Base-by-base conservation (phyloP, 2,888 invertebrate species). In the Willowsia nigromaculata region DNA sequence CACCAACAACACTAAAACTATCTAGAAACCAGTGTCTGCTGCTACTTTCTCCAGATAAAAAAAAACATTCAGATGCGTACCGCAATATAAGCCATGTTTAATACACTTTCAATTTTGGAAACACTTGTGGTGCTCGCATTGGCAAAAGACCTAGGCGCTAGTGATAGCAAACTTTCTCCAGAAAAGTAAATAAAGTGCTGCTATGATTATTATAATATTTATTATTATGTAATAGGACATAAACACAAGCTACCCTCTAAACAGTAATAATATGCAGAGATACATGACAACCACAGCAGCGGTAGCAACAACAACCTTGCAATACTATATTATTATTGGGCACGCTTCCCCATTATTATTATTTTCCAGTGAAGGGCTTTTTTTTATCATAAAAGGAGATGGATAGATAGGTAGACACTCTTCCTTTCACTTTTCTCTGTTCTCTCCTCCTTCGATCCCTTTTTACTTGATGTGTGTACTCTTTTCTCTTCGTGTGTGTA, bases 401-500 rank as follows among this genome's bases (percentile, higher is more conserved):
- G 18, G 37, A 37, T 68, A 37, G 33, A 18, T 68, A 68, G 68
- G 37, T 37, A 68, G 18, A n/a, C 65, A 33, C 18, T 68, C 0
- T 37, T 37, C 68, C 30, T 30, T 13, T 37, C 68, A 2, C 25
- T 4, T 62, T 13, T 25, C 15, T 27, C 15, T 30, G 56, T 18
- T 62, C 30, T 62, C 62, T 62, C 15, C 30, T 62, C 7, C 0
- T 7, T 22, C 53, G n/a, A 53, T 53, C 53, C 59, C 13, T 59
- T 59, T 59, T 59, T 25, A 27, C 59, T 65, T n/a, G 30, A 13
- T 78, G 53, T 56, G 40, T 47, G 18, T 15, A 78, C 22, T 7
- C 13, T 56, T 18, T 18, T 37, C 50, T 47, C 65, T n/a, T 33
- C 37, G 47, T 59, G 33, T 84, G 56, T 84, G 71, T 84, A 59